These are phyloP conservation scores for Anolis carolinensis DNA, from an alignment of 2,113 vertebrate genomes.

Conservation along the genomic window DNA sequence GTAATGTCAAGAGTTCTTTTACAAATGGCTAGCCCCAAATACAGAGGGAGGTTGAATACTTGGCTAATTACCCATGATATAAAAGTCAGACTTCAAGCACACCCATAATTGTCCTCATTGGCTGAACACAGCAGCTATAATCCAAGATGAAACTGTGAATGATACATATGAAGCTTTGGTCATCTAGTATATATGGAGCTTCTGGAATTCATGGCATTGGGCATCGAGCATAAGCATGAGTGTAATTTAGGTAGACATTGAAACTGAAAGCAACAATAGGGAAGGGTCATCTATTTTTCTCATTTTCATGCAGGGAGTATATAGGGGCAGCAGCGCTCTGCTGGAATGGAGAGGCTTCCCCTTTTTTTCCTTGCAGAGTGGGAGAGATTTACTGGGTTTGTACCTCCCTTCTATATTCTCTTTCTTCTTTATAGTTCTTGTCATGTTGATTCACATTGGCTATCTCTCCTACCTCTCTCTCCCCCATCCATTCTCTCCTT, in stretches of 20 bases:
- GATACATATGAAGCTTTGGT: background rate
- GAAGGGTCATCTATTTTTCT: background rate
- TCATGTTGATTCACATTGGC: too few relatives aligned
- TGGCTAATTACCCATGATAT: background rate
- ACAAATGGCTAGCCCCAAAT: background rate
- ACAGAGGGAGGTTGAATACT: background rate
- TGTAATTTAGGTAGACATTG: background rate
- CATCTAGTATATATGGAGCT: conserved; percentile 8
- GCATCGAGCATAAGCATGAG: too few relatives aligned
- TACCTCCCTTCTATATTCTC: too few relatives aligned
- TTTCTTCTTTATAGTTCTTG: too few relatives aligned
- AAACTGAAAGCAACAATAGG: conserved; percentile 1
- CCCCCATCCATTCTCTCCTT: too few relatives aligned
- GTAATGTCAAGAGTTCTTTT: background rate
- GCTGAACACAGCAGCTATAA: background rate
- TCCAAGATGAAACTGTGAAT: background rate
- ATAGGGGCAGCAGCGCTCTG: too few relatives aligned
- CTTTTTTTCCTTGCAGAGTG: too few relatives aligned
- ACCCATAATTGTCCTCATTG: background rate
- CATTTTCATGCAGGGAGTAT: background rate
- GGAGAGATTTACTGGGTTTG: too few relatives aligned
- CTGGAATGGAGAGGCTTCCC: too few relatives aligned
- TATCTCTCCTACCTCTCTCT: too few relatives aligned
- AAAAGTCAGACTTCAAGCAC: background rate
- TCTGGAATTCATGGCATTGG: background rate